Base-by-base conservation (phyloP, 1,140 invertebrate species). In the Cotesia vestalis region DNA sequence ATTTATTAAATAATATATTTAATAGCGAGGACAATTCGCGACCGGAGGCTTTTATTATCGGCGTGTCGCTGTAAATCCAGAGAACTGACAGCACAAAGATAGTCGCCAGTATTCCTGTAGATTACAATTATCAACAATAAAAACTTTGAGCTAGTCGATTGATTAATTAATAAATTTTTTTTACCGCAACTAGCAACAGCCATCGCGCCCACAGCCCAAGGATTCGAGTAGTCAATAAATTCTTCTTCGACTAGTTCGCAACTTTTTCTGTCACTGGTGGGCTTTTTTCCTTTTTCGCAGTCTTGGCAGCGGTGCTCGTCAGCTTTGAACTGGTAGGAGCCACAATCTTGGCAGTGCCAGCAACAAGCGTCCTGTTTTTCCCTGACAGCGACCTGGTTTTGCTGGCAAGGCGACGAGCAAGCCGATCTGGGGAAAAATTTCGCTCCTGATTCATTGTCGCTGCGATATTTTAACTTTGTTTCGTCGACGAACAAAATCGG, bases 51-150 rank as follows among this genome's bases (percentile, higher is more conserved):
- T 91, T 91, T 66, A 91, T 90, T 55, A 91, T 85, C 4, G 90
- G 90, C 0, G 90, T 91, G 72, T 79, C 71, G 27, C 78, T 74
- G 77, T 90, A 88, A 0, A 78, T 79, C 86, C 88, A 89, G 79
- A 94, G 93, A 2, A 93, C 90, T 4, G 89, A 86, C 5, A 88
- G 88, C 1, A 93, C 90, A 80, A 91, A 92, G 75, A 91, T 83
- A 0, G 88, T 89, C 34, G 86, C 73, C 4, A 89, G 55, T 27
- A 90, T 87, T n/a, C 81, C 80, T 83, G 73, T 62, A 35, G 12
- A 62, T 20, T 62, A 34, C 9, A n/a, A n/a, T 12, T 12, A 11
- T 8, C 5, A 9, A 0, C 3, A 0, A 4, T 62, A 34, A 17
- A n/a, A 11, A 4, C n/a, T 27, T 9, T 36, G 59, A 59, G 9